phyloP scores from a whole-genome alignment of 2,888 invertebrate species.

The Apamea crenata region DNA sequence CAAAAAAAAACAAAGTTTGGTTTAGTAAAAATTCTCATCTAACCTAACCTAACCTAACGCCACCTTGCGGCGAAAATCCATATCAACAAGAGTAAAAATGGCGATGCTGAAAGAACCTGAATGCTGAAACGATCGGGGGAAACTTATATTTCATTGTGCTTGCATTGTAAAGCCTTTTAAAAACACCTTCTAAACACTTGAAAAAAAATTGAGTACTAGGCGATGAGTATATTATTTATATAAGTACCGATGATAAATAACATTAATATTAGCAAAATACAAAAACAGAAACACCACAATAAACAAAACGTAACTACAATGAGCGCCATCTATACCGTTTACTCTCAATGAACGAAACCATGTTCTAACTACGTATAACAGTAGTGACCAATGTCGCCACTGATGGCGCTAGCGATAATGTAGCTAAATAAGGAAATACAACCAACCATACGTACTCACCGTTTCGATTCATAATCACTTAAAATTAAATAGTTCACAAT shows the following conservation, averaged over 20 bases:
- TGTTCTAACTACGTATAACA: background rate
- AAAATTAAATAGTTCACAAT: conserved; percentile 52
- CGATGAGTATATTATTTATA: background rate
- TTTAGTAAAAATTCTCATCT: background rate
- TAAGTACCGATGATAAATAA: background rate
- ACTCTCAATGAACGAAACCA: background rate
- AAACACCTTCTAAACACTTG: too few relatives aligned
- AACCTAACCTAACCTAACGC: too few relatives aligned
- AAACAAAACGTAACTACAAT: background rate
- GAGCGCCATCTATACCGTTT: conserved; percentile 74
- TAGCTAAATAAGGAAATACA: conserved; percentile 61
- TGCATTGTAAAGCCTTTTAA: background rate
- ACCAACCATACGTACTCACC: conserved; percentile 76
- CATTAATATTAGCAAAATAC: background rate
- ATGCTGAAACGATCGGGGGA: background rate
- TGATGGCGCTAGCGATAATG: conserved; percentile 70
- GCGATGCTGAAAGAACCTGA: background rate
- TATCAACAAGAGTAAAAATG: background rate
- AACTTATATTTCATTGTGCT: background rate
- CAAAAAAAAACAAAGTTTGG: background rate
- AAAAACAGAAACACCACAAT: background rate
- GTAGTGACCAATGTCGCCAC: conserved; percentile 46
- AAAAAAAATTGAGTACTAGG: background rate
- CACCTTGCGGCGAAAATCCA: background rate
- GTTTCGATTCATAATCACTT: conserved; percentile 79